Evolutionary conservation across 2,797 vertebrate species (phyloP).

Genomic region (Galagoides demidoff): DNA sequence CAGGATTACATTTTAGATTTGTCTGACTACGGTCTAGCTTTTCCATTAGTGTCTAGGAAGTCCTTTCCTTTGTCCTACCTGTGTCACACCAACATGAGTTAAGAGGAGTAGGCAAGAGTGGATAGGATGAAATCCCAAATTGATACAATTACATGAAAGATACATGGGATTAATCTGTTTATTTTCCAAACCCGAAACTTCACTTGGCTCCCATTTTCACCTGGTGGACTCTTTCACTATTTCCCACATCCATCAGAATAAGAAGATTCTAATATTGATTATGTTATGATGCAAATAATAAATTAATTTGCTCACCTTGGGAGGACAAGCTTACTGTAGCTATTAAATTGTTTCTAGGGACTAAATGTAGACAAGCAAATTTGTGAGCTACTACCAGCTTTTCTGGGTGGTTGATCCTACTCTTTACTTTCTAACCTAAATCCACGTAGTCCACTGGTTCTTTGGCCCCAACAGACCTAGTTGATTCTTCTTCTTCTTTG

Average conservation of each 20-base stretch:
- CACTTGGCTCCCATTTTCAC: not conserved
- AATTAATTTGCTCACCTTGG: not conserved
- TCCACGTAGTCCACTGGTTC: not conserved
- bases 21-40: not conserved
- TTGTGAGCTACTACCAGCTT: not conserved
- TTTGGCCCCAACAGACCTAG: not conserved
- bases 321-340: not conserved
- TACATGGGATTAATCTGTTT: not conserved
- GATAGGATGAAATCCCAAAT: slow-evolving; percentile 1
- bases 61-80: not conserved
- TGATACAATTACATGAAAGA: not conserved
- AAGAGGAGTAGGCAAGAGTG: not conserved
- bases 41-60: not conserved
- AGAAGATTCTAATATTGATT: slow-evolving; percentile 30
- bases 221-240: not conserved
- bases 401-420: not conserved
- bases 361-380: not conserved
- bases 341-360: not conserved
- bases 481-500: not conserved
- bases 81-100: not conserved
- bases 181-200: not conserved
- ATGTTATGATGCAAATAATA: not conserved
- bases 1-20: not conserved
- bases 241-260: not conserved
- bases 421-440: not conserved